Base-by-base conservation (phyloP, 2,888 invertebrate species). In the Conus canariensis region DNA sequence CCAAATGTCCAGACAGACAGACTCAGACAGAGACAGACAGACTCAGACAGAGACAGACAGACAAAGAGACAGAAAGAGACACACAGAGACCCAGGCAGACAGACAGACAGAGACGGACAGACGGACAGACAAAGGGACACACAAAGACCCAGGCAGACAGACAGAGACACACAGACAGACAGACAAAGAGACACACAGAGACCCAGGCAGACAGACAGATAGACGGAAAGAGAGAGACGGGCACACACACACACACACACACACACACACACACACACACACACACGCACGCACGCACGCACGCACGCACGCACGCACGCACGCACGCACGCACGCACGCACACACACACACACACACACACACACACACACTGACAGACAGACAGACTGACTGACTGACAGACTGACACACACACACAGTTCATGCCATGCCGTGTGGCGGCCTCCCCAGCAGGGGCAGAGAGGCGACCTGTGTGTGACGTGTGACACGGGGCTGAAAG, bases 301-400 rank as follows among this genome's bases (percentile, higher is more conserved):
- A 45, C 45, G 4, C 45, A 74, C 74, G 6, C n/a, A n/a, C n/a
- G 6, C 16, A 74, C 74, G 6, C 74, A 74, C 74, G 6, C 74
- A 74, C 74, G 6, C 74, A 74, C 74, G 3, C 74, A 22, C 74
- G 19, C 70, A 74, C 74, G 1, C 30, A 30, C 30, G 2, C 30
- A 74, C 74, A 74, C n/a, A n/a, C n/a, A n/a, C 16, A 74, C 74
- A 74, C 74, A 74, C 74, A 74, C 74, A 74, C 74, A 74, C 74
- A 74, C 74, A n/a, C 74, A n/a, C 74, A n/a, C 74, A 74, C 74
- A n/a, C 74, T 16, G 16, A n/a, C 74, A n/a, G 1, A n/a, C 74
- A 74, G 5, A n/a, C 74, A 9, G 5, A 74, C 74, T 5, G 1
- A 74, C 16, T 6, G 1, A n/a, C 74, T 10, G 5, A n/a, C 74